These are phyloP conservation scores for Selene dorsalis DNA, from an alignment of 2,797 vertebrate genomes.

Conservation along the genomic window DNA sequence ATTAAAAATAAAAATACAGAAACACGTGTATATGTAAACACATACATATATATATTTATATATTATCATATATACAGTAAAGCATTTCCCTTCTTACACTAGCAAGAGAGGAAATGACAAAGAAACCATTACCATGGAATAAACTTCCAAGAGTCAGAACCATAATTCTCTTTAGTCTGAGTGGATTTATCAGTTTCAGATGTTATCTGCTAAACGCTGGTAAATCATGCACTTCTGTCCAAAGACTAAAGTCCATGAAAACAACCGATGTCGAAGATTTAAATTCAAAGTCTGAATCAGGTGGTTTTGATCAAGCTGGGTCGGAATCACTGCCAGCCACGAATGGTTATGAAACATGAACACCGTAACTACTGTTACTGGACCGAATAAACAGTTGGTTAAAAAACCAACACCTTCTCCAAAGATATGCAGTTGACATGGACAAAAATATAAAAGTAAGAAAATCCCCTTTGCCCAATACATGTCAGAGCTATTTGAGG, in stretches of 20 bases:
- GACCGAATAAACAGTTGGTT: background rate
- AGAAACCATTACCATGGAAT: background rate
- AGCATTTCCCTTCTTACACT: background rate
- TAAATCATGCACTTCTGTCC: background rate
- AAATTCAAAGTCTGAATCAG: background rate
- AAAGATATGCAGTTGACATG: background rate
- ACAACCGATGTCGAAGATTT: too few relatives aligned
- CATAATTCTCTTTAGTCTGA: background rate
- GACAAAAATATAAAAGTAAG: background rate
- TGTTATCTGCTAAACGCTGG: too few relatives aligned
- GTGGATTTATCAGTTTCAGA: background rate
- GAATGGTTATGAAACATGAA: too few relatives aligned
- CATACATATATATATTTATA: too few relatives aligned
- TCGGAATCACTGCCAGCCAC: background rate
- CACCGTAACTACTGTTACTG: background rate
- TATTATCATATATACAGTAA: background rate
- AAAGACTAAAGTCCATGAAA: too few relatives aligned
- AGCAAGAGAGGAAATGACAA: background rate
- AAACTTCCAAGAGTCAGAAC: background rate
- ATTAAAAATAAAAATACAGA: too few relatives aligned
- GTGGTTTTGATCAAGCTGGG: background rate
- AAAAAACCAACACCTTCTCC: background rate
- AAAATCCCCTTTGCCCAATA: background rate
- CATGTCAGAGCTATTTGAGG: background rate
- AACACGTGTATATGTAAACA: too few relatives aligned